Base-by-base conservation (phyloP, 2,888 invertebrate genomes). In the Nomada ruficornis region DNA sequence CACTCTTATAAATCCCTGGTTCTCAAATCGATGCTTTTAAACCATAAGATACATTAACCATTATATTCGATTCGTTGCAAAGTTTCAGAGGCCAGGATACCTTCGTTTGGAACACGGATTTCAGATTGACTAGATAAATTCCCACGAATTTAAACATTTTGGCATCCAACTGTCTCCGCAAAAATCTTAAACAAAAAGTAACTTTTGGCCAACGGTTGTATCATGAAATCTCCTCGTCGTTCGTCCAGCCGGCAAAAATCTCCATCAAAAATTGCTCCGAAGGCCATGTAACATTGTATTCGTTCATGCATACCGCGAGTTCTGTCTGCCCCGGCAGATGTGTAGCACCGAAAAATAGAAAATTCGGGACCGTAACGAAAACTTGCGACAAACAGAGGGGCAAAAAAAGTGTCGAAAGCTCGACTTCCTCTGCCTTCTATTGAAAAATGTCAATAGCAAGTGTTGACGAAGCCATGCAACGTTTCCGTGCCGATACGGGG, bases 391-490 rank as follows among this genome's bases (percentile, higher is more conserved):
- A 26, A 23, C 18, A 11, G 4, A 18, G 26, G 18, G 47, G 15
- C 36, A 36, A 36, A 36, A 3, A 20, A 15, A 20, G 11, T 13
- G 57, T 26, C n/a, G 10, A 15, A 9, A 67, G 23, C 50, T 15
- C 15, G 52, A 20, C 29, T 13, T 36, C n/a, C 4, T 23, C 9
- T 44, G 18, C 50, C 13, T 15, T 18, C 4, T 26, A 13, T n/a
- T 44, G 23, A 36, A 57, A 50, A 64, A 64, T 64, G 77, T 70
- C 71, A 52, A 64, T 64, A 67, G 59, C 71, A 57, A 65, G 47
- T 77, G 73, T 77, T 59, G 77, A 77, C 65, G 64, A 42, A 65
- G 52, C 18, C 18, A 10, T 50, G 64, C 18, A 13, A 70, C 63
- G 57, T 47, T 50, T 63, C 71, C 47, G 44, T 23, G 29, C 2